These are phyloP conservation scores for Holothuria glaberrima DNA, from an alignment of 35 echinoderm and acorn worm genomes.

Conservation along the genomic window DNA sequence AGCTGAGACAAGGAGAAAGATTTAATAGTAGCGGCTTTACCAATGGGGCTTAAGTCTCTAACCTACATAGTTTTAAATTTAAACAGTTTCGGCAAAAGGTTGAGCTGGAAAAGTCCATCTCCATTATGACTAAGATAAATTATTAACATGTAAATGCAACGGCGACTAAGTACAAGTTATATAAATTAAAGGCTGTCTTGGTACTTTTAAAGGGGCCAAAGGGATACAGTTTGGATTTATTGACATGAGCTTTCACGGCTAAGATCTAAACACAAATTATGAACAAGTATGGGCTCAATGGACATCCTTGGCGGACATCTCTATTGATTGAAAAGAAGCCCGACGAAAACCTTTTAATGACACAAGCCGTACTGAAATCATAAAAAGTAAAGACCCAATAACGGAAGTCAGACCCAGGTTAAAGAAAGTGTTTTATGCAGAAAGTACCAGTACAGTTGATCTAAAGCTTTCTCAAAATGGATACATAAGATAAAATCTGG, in stretches of 20 bases:
- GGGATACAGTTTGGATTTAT: background rate
- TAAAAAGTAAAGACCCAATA: background rate
- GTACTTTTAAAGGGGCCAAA: background rate
- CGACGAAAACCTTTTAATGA: background rate
- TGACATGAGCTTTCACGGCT: background rate
- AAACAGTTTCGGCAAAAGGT: background rate
- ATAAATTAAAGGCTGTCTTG: background rate
- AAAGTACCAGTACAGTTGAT: constrained; percentile 41
- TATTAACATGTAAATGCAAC: background rate
- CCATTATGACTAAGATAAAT: background rate
- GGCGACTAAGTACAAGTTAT: background rate
- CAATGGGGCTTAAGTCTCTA: too few species aligned
- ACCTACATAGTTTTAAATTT: too few species aligned
- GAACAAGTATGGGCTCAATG: background rate
- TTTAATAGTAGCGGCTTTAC: too few species aligned
- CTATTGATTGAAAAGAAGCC: constrained; percentile 15
- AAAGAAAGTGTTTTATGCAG: background rate
- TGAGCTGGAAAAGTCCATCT: background rate
- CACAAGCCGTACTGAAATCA: background rate
- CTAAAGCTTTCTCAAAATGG: constrained; percentile 42
- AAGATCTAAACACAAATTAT: constrained; percentile 25
- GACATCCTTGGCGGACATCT: constrained; percentile 14
- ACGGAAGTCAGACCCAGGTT: background rate
- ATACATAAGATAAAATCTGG: constrained; percentile 8
- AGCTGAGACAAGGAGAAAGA: too few species aligned